Evolutionary conservation across 2,888 invertebrate genomes (phyloP).

Genomic region (Torymus aiolomorphi): DNA sequence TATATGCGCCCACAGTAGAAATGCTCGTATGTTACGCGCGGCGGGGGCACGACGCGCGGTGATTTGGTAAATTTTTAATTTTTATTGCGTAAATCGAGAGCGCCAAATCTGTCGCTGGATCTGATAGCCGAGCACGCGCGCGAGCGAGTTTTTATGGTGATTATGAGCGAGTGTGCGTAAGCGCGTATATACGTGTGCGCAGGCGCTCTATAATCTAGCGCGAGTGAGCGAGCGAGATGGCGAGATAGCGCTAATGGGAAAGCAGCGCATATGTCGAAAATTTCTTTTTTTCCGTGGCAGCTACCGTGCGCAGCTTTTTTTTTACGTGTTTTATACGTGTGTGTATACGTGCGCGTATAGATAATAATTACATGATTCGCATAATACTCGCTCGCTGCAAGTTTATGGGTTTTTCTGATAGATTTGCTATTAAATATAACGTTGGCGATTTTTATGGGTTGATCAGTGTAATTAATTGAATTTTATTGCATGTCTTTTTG

Average conservation of each 20-base stretch:
- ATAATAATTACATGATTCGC: too few species aligned
- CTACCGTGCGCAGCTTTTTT: not conserved
- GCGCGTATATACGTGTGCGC: constrained; percentile 2
- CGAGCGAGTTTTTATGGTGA: constrained; percentile 35
- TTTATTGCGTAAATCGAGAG: constrained; percentile 49
- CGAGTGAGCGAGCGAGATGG: constrained; percentile 17
- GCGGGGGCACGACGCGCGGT: constrained; percentile 1
- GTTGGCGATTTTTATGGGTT: too few species aligned
- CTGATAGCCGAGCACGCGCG: constrained; percentile 23
- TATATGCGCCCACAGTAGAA: not conserved
- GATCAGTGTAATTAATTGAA: too few species aligned
- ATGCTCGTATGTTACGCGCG: not conserved
- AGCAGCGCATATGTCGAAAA: constrained; percentile 31
- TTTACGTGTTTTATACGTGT: not conserved
- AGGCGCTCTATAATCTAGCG: constrained; percentile 30
- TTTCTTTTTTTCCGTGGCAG: constrained; percentile 20
- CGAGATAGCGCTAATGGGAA: constrained; percentile 50
- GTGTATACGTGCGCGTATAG: too few species aligned
- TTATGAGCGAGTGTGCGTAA: constrained; percentile 33
- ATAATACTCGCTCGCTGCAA: not conserved
- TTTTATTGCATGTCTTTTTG: too few species aligned
- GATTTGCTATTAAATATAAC: too few species aligned
- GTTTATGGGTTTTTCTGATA: not conserved
- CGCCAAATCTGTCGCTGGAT: constrained; percentile 41
- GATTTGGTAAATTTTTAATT: constrained; percentile 56